These are phyloP conservation scores for Leptinotarsa rubiginosa DNA, from an alignment of 2,888 invertebrate species.

Conservation along the genomic window DNA sequence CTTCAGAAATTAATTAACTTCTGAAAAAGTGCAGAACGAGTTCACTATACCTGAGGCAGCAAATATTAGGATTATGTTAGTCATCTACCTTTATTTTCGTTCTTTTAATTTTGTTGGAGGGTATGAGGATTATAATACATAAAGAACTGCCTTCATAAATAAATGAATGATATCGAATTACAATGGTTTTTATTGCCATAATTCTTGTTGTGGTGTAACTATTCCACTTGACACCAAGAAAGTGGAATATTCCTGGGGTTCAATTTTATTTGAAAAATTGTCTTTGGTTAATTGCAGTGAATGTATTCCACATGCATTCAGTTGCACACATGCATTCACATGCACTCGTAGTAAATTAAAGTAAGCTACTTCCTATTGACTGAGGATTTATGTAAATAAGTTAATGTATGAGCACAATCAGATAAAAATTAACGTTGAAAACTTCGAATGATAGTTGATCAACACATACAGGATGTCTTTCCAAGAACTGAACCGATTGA, in stretches of 20 bases:
- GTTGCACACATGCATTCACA: too few relatives aligned
- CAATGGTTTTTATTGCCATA: conserved; percentile 24
- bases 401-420: too few relatives aligned
- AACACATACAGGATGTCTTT: too few relatives aligned
- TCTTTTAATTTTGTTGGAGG: conserved; percentile 31
- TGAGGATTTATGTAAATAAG: too few relatives aligned
- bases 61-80: conserved; percentile 46
- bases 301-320: too few relatives aligned
- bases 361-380: too few relatives aligned
- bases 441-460: too few relatives aligned
- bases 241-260: background rate
- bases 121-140: conserved; percentile 18
- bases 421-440: too few relatives aligned
- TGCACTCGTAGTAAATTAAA: too few relatives aligned
- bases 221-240: background rate
- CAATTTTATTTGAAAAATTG: background rate
- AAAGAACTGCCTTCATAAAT: conserved; percentile 29
- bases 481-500: too few relatives aligned
- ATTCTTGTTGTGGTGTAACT: conserved; percentile 19
- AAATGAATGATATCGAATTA: conserved; percentile 24
- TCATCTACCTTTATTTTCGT: conserved; percentile 33
- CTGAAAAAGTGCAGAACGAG: conserved; percentile 42
- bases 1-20: conserved; percentile 48
- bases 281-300: background rate
- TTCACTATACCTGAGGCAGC: conserved; percentile 40